phyloP scores from a whole-genome alignment of 2,797 vertebrate species.

The Chanos chanos region DNA sequence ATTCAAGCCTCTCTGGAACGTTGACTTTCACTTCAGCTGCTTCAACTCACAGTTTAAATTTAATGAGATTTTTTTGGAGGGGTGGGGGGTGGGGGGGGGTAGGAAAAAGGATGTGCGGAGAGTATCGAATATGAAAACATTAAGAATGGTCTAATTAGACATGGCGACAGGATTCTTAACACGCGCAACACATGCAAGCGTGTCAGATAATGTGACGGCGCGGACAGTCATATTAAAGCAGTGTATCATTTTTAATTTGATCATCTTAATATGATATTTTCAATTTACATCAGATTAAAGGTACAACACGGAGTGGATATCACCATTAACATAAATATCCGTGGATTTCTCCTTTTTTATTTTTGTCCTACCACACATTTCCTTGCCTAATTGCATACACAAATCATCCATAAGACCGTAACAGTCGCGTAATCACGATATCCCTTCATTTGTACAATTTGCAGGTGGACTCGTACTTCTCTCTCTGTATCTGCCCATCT shows the following conservation, averaged over 20 bases:
- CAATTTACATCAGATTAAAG: not conserved
- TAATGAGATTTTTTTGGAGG: constrained; percentile 19
- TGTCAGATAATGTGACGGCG: not conserved
- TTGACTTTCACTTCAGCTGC: constrained; percentile 12
- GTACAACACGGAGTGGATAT: constrained; percentile 8
- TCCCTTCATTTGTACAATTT: too few species aligned
- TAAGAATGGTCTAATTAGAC: not conserved
- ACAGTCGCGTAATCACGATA: too few species aligned
- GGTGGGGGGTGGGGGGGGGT: not conserved
- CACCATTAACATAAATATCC: constrained; percentile 20
- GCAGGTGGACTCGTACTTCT: too few species aligned
- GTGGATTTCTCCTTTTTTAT: not conserved
- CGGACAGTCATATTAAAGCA: not conserved
- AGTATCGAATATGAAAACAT: constrained; percentile 23
- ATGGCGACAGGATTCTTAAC: not conserved
- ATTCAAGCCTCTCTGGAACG: not conserved
- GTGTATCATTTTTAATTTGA: constrained; percentile 15
- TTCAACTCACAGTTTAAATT: not conserved
- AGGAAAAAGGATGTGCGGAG: constrained; percentile 3
- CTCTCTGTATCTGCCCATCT: too few species aligned
- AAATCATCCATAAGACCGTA: too few species aligned
- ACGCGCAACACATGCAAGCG: not conserved
- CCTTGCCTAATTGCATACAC: too few species aligned
- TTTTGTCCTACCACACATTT: not conserved
- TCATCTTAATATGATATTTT: constrained; percentile 4